Conservation (phyloP, 2,113 vertebrate species). For the Dromaius novaehollandiae region DNA sequence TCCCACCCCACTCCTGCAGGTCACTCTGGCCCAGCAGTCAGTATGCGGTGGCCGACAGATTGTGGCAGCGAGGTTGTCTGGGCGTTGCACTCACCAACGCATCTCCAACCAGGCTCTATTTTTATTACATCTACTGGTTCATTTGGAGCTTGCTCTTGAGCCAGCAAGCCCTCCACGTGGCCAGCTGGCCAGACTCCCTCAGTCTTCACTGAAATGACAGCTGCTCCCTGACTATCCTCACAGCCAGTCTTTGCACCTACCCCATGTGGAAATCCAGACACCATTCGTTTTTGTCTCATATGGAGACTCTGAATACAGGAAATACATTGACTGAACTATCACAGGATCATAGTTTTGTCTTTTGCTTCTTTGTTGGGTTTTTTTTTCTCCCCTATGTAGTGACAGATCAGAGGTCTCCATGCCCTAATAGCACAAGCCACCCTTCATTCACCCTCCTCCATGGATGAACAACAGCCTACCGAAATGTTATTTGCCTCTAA, state of each 20-base stretch:
- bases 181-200: not conserved
- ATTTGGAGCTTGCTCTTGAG: not conserved
- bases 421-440: not conserved
- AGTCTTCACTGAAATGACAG: not conserved
- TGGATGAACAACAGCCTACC: not conserved
- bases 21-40: not conserved
- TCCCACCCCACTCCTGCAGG: not conserved
- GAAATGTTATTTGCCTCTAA: not conserved
- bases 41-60: not conserved
- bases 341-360: not conserved
- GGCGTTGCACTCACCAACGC: not conserved
- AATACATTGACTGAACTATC: not conserved
- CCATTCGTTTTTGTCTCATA: not conserved
- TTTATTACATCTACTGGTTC: not conserved
- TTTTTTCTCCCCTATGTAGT: not conserved
- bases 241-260: accelerated
- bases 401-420: not conserved
- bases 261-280: not conserved
- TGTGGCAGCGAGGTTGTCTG: not conserved
- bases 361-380: not conserved
- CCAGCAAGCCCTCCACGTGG: not conserved
- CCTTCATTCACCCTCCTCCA: not conserved
- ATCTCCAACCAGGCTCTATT: not conserved
- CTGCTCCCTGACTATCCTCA: not conserved
- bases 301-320: not conserved